Evolutionary conservation across 2,888 invertebrate genomes (phyloP), one percentile per base, ranked within the genome.

Genomic region (Tricholauxania praeusta): DNA sequence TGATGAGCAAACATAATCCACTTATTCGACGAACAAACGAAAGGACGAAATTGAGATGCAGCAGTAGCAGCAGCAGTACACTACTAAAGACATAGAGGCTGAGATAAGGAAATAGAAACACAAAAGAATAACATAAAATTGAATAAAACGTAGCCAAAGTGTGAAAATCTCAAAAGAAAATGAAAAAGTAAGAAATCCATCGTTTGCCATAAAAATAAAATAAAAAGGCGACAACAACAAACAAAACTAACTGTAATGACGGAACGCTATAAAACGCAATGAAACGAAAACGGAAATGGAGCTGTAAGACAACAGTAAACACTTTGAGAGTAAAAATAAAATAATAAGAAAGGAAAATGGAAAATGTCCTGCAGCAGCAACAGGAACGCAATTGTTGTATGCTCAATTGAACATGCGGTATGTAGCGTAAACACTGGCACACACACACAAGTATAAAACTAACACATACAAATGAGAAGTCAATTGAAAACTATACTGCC

Each of bases 401-500:
- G 76, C 73, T 71, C 77, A 76, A 78, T 76, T 78, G 76, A 77
- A 64, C 75, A 75, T 72, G 69, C 68, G 55, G 63, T 72, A 74
- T 49, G 67, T 73, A 69, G 64, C 72, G 72, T 57, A 70, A 73
- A 68, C 66, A 53, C n/a, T 14, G 72, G 65, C 49, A 65, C 14
- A 65, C 39, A 39, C 48, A 47, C 5, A 71, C 22, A 51, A 32
- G 48, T 32, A 19, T 12, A 73, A 22, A 72, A 64, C 53, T 39
- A 70, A 70, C 62, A 52, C 63, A 69, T 63, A 62, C 72, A 76
- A 77, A 77, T 77, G 73, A 75, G 73, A 71, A 79, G 78, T 79
- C 78, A 79, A 78, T 78, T 78, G 76, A 77, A 78, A 78, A 78
- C 78, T 76, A 75, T 72, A 75, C 76, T 76, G 39, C 19, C 47